Evolutionary conservation across 2,113 vertebrate species (phyloP), one percentile per base, ranked within the genome.

Genomic region (Callithrix jacchus): DNA sequence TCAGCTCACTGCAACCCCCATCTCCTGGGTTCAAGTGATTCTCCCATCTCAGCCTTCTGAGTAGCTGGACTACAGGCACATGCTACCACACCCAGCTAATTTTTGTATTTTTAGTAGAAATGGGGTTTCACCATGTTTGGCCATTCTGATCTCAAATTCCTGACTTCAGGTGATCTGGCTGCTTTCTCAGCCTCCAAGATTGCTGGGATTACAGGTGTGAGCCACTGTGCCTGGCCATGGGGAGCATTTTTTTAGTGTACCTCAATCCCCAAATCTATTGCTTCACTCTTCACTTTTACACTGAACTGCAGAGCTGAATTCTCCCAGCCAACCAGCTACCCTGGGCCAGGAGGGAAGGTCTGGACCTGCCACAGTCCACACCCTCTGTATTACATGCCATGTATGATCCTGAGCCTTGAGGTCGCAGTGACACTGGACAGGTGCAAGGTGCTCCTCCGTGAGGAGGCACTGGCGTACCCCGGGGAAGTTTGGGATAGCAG

Each of bases 341-440:
- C 0, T 1, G 8, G 25, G 21, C 37, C 74, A 18, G 40, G 23
- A 16, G 6, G 17, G 47, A 13, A 20, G 37, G 27, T 1, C 49
- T 23, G 20, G 45, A 30, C 20, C 35, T 30, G 71, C 35, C 0
- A 0, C 20, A 35, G 5, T 9, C 64, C 35, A 14, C 27, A 4
- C 42, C 27, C 2, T 47, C 45, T 14, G 2, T 18, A 2, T 23
- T 2, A 0, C 0, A 0, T 6, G 2, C 0, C 6, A 5, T 6
- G 3, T 80, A 3, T 32, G 4, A 49, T 49, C 58, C 47, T 20
- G 42, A 89, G 56, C 16, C 12, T 12, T 2, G 1, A 16, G 1
- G 4, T 52, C 35, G 0, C 37, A 1, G 40, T 11, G 45, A 54
- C 25, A 7, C 37, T 1, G 0, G 66, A 14, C 71, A 61, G 58